These are phyloP conservation scores for Epizoanthus stellaris DNA, from an alignment of 92 coral and sea anemone genomes.

Conservation along the genomic window DNA sequence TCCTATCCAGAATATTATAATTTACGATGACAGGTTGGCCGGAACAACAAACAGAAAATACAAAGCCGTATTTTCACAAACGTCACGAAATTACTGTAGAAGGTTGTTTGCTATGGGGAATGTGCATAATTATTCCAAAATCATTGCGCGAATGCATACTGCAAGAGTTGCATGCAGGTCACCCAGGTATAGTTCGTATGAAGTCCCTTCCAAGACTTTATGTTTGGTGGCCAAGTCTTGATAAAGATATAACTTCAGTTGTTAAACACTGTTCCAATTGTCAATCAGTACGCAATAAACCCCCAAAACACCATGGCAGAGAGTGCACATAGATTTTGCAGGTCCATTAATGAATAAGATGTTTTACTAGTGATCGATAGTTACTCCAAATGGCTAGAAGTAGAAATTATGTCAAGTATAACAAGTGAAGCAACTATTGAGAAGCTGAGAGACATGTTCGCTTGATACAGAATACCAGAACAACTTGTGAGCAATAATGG, in stretches of 20 bases:
- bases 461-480: not conserved
- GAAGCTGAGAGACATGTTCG: not conserved
- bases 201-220: constrained; percentile 63
- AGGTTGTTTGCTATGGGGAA: constrained; percentile 29
- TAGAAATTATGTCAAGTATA: not conserved
- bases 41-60: not conserved
- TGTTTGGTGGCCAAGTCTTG: no score
- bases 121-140: constrained; percentile 8
- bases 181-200: constrained; percentile 70
- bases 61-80: constrained; percentile 15
- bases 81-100: constrained; percentile 14
- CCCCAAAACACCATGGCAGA: not conserved
- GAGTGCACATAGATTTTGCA: not conserved
- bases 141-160: not conserved
- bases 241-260: no score
- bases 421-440: not conserved
- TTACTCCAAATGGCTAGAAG: not conserved
- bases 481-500: not conserved
- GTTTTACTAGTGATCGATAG: not conserved
- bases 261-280: no score
- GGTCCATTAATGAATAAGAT: constrained; percentile 2
- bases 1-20: constrained; percentile 29
- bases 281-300: not conserved
- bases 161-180: constrained; percentile 27
- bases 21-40: constrained; percentile 29